Base-by-base conservation (phyloP, 2,888 invertebrate genomes). In the Oxyscelio sp. region DNA sequence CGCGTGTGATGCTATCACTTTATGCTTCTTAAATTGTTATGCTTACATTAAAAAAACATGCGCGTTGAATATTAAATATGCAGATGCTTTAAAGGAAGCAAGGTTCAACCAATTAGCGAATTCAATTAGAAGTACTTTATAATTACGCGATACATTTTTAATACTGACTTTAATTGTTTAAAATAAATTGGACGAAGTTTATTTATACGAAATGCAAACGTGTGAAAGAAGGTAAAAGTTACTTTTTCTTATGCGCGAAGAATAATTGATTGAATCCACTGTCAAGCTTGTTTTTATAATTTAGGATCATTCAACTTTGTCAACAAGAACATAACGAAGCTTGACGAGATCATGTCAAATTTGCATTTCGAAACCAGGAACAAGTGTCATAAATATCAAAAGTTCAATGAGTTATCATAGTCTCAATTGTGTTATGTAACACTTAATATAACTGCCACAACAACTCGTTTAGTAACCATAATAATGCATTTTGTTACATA, bases 391-490 rank as follows among this genome's bases (percentile, higher is more conserved):
- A 54, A 78, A 63, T 54, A 66, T 40, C 50, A 43, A 71, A 50
- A 52, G 68, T 71, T 50, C 59, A 61, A 27, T 52, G 31, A 68
- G 61, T 74, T 73, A 66, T 58, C 66, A 52, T 40, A 48, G 59
- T 4, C 31, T n/a, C n/a, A 66, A 82, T 70, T 45, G 68, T 50
- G 56, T 75, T 75, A 58, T 34, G 68, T 50, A 82, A 75, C 70
- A 19, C n/a, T 48, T 70, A 74, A 81, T 80, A 66, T 45, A 6
- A 48, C 70, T 61, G 58, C 61, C 65, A 40, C 52, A 38, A 27
- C 54, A 24, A 81, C 40, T 74, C 68, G 74, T 81, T 68, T 81
- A 61, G 68, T 63, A 68, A 68, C 81, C 66, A 74, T 81, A 74
- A 74, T 74, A 74, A 74, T 74, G 81, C 68, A 74, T 74, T 79